These are phyloP conservation scores for Nothobranchius furzeri DNA, from an alignment of 2,113 vertebrate genomes.

Conservation along the genomic window DNA sequence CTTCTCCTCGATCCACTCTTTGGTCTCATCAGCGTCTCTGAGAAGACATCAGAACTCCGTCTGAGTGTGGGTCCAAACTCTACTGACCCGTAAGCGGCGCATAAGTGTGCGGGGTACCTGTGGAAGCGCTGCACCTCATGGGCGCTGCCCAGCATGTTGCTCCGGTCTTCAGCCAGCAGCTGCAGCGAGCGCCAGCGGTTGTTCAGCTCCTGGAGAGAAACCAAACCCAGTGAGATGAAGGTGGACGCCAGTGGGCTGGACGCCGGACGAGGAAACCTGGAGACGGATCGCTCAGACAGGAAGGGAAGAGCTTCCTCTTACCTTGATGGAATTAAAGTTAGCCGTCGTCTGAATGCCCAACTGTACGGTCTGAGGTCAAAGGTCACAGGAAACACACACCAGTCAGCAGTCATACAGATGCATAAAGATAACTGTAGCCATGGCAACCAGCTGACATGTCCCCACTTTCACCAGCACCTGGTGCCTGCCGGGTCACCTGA, in stretches of 20 bases:
- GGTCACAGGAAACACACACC: constrained; percentile 53
- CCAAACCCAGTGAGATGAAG: not conserved
- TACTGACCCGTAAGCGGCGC: too few relatives aligned
- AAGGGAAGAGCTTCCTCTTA: constrained; percentile 71
- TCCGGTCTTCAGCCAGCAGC: constrained; percentile 94
- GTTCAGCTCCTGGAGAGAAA: constrained; percentile 87
- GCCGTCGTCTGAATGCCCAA: constrained; percentile 94
- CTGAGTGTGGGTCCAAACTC: too few relatives aligned
- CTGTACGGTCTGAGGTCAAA: constrained; percentile 85
- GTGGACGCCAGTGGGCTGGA: too few relatives aligned
- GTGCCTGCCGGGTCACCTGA: not conserved
- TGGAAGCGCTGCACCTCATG: constrained; percentile 98
- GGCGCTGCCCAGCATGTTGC: constrained; percentile 94
- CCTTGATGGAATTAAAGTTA: constrained; percentile 99
- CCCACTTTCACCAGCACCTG: not conserved
- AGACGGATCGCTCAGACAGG: too few relatives aligned
- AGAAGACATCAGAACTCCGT: not conserved
- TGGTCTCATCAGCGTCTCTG: constrained; percentile 98
- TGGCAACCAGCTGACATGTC: not conserved
- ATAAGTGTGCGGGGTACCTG: constrained; percentile 77
- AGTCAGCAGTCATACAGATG: constrained; percentile 57
- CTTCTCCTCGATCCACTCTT: constrained; percentile 99
- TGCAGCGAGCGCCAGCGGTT: constrained; percentile 95
- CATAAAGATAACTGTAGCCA: constrained; percentile 8
- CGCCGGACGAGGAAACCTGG: too few relatives aligned